These are phyloP conservation scores for Pangasius larnaudii DNA, from an alignment of 2,797 vertebrate genomes.

Conservation along the genomic window DNA sequence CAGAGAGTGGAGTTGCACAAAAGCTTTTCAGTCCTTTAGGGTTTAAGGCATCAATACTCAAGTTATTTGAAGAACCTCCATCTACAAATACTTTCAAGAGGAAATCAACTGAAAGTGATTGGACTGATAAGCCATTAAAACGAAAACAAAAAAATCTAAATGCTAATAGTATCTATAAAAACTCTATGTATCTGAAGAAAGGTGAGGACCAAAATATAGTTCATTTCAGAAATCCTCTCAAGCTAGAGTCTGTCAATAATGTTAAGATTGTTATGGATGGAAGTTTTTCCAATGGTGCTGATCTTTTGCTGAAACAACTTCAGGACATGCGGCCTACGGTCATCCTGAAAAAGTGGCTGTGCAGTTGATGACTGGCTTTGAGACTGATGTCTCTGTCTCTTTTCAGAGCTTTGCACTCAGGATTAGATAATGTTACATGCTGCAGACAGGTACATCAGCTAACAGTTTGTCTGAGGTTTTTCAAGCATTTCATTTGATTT, in stretches of 20 bases:
- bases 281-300: conserved; percentile 87
- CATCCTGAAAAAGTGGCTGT: conserved; percentile 85
- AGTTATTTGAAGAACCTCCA: conserved; percentile 91
- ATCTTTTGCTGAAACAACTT: conserved; percentile 91
- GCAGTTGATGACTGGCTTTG: conserved; percentile 72
- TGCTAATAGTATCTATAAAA: conserved; percentile 63
- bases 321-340: conserved; percentile 97
- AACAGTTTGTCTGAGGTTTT: conserved; percentile 55
- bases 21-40: conserved; percentile 92
- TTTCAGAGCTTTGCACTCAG: conserved; percentile 81
- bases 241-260: conserved; percentile 85
- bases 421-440: conserved; percentile 82
- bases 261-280: conserved; percentile 96
- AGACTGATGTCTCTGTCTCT: conserved; percentile 65
- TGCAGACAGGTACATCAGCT: conserved; percentile 78
- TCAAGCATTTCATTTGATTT: conserved; percentile 64
- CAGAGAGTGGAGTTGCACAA: conserved; percentile 80
- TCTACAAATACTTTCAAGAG: conserved; percentile 88
- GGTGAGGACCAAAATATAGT: conserved; percentile 72
- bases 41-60: conserved; percentile 91
- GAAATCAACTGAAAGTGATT: conserved; percentile 78
- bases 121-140: conserved; percentile 79
- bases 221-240: conserved; percentile 90
- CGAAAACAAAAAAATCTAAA: conserved; percentile 76
- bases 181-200: conserved; percentile 68